A percentile compares a stretch with the other conserved stretches of the same genome.
Conservation (phyloP, 2,113 vertebrate species). For the Phainopepla nitens region DNA sequence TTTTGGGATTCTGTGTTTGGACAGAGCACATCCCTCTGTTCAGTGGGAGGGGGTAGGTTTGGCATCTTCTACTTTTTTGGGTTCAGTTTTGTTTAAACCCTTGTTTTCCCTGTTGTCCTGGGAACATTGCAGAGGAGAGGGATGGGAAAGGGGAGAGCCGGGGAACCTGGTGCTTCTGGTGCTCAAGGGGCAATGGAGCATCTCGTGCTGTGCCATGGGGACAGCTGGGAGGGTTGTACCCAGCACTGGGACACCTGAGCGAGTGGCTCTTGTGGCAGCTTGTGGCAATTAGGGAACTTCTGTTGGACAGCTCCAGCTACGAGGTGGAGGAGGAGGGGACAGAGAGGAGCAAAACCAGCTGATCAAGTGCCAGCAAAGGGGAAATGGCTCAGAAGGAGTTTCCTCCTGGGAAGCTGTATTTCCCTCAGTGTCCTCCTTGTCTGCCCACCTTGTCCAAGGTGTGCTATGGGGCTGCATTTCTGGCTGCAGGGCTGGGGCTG, state of each 20-base stretch:
- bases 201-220: not conserved
- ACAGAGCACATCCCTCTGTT: not conserved
- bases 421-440: no score
- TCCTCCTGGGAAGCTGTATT: not conserved
- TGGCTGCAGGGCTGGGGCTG: not conserved
- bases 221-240: not conserved
- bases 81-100: not conserved
- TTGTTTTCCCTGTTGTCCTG: constrained; percentile 26
- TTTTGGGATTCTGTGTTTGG: not conserved
- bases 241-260: not conserved
- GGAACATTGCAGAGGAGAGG: constrained; percentile 15
- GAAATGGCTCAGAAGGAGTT: not conserved
- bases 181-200: not conserved
- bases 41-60: not conserved
- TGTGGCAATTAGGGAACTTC: not conserved
- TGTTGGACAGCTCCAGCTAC: not conserved
- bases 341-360: not conserved
- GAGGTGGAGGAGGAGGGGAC: not conserved
- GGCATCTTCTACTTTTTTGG: not conserved
- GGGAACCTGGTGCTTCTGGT: not conserved
- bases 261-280: not conserved
- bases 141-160: constrained; percentile 8
- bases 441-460: fast-evolving
- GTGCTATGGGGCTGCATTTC: fast-evolving
- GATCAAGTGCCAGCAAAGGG: not conserved